These are phyloP conservation scores for Vidua chalybeata DNA, from an alignment of 2,113 vertebrate species.

Conservation along the genomic window DNA sequence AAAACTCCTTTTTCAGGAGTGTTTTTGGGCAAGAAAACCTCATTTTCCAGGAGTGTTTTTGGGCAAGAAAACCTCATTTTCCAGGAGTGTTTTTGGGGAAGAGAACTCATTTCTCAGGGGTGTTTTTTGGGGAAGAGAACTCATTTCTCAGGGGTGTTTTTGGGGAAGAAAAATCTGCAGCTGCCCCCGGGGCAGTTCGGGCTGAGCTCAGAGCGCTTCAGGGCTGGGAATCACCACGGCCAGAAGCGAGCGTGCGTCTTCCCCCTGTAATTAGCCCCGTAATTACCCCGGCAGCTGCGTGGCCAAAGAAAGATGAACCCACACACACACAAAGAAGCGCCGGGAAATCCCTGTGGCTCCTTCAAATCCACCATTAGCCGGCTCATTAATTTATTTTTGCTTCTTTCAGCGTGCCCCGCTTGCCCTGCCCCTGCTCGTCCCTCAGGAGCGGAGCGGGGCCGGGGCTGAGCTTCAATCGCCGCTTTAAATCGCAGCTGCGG, in stretches of 20 bases:
- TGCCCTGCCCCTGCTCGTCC: background rate
- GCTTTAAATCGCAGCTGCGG: slow-evolving; percentile 24
- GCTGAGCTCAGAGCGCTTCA: background rate
- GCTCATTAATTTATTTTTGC: background rate
- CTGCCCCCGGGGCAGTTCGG: background rate
- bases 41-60: background rate
- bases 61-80: background rate
- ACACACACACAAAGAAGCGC: rapidly evolving
- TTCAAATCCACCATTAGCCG: background rate
- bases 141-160: background rate
- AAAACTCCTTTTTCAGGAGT: background rate
- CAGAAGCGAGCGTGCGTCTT: background rate
- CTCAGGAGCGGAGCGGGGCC: background rate
- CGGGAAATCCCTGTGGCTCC: slow-evolving; percentile 3
- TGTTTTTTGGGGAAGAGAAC: too few species aligned
- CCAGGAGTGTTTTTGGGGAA: rapidly evolving
- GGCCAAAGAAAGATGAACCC: background rate
- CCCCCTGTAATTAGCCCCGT: background rate
- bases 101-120: background rate
- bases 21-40: background rate
- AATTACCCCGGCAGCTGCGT: background rate
- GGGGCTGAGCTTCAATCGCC: background rate
- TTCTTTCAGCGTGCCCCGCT: background rate
- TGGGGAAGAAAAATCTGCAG: too few species aligned
- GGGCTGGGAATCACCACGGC: background rate